Evolutionary conservation across 2,888 invertebrate genomes (phyloP).

Genomic region (Nomada goodeniana): DNA sequence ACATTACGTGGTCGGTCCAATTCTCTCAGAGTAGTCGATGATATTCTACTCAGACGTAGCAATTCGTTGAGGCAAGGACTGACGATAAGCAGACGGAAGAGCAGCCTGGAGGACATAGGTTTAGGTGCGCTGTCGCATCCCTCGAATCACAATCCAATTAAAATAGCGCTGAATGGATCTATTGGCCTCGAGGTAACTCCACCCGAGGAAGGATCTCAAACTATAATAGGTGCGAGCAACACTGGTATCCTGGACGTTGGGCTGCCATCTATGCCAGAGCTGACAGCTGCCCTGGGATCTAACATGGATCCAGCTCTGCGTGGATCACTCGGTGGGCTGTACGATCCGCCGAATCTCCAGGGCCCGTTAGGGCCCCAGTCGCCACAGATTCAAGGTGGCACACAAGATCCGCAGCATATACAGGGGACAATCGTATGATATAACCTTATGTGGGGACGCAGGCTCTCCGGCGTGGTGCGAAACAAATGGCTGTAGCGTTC

Average conservation of each 20-base stretch:
- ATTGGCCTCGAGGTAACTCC: constrained; percentile 91
- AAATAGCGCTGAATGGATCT: constrained; percentile 93
- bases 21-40: constrained; percentile 94
- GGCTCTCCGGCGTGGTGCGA: constrained; percentile 91
- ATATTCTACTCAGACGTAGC: constrained; percentile 92
- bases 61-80: constrained; percentile 94
- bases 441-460: constrained; percentile 96
- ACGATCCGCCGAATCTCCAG: constrained; percentile 84
- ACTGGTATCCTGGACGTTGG: constrained; percentile 86
- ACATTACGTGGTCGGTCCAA: constrained; percentile 93
- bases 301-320: constrained; percentile 78
- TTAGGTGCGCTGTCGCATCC: constrained; percentile 88
- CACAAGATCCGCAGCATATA: constrained; percentile 89
- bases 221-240: constrained; percentile 84
- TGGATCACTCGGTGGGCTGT: constrained; percentile 84
- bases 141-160: constrained; percentile 91
- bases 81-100: constrained; percentile 89
- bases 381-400: constrained; percentile 79
- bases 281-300: constrained; percentile 60
- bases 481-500: constrained; percentile 90
- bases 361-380: constrained; percentile 70
- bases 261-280: constrained; percentile 81
- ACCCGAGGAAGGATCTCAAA: constrained; percentile 86
- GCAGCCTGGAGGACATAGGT: constrained; percentile 94
- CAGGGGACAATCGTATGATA: constrained; percentile 98